Percentiles rank a stretch among this genome's conserved stretches.
phyloP scores from a whole-genome alignment of 2,888 invertebrate genomes.

The Rhamnusium bicolor region DNA sequence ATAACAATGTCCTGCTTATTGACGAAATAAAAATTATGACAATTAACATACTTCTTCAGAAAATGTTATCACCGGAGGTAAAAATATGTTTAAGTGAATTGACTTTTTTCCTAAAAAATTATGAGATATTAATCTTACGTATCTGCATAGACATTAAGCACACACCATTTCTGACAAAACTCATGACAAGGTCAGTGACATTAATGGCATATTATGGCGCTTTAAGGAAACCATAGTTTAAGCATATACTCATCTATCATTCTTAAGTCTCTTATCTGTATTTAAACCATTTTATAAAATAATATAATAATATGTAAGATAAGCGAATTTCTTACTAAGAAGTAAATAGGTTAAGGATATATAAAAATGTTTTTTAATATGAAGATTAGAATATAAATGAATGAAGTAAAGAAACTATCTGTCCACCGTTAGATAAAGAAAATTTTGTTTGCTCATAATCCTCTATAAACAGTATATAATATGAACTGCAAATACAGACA shows the following conservation, averaged over 20 bases:
- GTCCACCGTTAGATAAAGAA: neutral
- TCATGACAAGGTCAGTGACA: neutral
- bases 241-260: neutral
- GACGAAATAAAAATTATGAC: no score
- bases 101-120: no score
- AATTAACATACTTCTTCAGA: no score
- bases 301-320: conserved; percentile 12
- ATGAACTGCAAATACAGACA: no score
- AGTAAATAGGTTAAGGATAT: conserved; percentile 26
- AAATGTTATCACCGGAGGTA: no score
- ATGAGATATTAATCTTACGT: no score
- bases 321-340: conserved; percentile 30
- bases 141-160: neutral
- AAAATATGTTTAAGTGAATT: no score
- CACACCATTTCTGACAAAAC: neutral
- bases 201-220: neutral
- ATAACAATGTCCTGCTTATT: no score
- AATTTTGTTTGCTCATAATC: neutral
- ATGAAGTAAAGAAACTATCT: neutral
- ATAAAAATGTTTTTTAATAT: conserved; percentile 4
- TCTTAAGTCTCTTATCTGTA: conserved; percentile 10
- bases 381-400: conserved; percentile 15
- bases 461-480: neutral
- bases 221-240: neutral
- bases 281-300: conserved; percentile 2